phyloP scores from a whole-genome alignment of 2,113 vertebrate genomes.

The Ochotona princeps region DNA sequence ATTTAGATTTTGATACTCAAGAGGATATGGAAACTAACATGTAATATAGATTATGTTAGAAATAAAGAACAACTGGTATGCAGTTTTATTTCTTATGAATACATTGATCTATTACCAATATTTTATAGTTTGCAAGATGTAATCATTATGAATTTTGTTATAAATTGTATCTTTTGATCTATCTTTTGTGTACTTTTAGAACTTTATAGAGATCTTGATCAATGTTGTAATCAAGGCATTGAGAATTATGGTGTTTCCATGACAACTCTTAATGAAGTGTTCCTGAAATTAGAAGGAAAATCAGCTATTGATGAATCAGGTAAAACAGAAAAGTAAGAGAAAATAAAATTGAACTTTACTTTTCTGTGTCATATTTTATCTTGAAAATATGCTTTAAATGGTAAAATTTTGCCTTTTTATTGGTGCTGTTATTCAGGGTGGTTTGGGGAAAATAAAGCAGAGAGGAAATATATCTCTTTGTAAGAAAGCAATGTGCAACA shows the following conservation, averaged over 20 bases:
- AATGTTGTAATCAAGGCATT: slow-evolving; percentile 86
- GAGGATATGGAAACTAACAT: background rate
- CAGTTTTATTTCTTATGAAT: background rate
- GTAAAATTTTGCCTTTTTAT: background rate
- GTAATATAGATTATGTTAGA: background rate
- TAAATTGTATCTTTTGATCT: background rate
- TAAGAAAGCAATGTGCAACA: no score
- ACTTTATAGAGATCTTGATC: slow-evolving; percentile 92
- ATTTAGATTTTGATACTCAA: background rate
- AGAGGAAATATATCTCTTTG: background rate
- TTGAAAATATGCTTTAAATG: slow-evolving; percentile 35
- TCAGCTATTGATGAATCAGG: slow-evolving; percentile 88
- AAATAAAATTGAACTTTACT: background rate
- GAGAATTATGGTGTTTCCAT: slow-evolving; percentile 92
- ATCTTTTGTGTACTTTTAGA: slow-evolving; percentile 76
- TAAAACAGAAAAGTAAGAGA: slow-evolving; percentile 69
- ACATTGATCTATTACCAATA: background rate
- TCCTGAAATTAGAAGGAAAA: slow-evolving; percentile 93
- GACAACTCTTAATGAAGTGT: slow-evolving; percentile 95
- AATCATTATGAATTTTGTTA: background rate
- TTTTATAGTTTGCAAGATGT: background rate
- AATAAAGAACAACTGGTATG: background rate
- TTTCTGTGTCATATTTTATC: background rate
- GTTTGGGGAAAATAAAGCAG: background rate
- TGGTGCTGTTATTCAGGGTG: background rate